These are phyloP conservation scores for Hermaeophaga mercurialis DNA, from an alignment of 2,888 invertebrate species.

Conservation along the genomic window DNA sequence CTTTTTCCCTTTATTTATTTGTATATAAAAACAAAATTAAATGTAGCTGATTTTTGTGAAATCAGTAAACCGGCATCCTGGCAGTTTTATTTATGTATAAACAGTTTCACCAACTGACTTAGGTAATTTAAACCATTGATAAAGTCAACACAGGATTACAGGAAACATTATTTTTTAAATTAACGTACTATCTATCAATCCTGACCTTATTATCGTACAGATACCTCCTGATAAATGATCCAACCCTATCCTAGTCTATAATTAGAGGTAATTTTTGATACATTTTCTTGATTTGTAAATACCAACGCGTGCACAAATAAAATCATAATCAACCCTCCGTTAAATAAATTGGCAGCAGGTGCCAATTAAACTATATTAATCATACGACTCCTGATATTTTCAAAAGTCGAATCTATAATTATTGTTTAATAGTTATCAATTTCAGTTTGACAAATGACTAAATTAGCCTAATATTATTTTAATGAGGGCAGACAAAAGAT, in stretches of 20 bases:
- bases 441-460: conserved; percentile 50
- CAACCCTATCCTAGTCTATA: conserved; percentile 8
- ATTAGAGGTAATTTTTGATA: conserved; percentile 19
- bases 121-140: not conserved
- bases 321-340: conserved; percentile 33
- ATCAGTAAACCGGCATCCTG: too few relatives aligned
- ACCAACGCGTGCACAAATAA: conserved; percentile 34
- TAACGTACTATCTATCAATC: not conserved
- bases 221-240: conserved; percentile 19
- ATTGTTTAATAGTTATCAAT: conserved; percentile 28
- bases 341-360: conserved; percentile 37
- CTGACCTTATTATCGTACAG: conserved; percentile 5
- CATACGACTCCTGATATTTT: conserved; percentile 40
- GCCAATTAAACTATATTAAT: conserved; percentile 43
- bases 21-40: too few relatives aligned
- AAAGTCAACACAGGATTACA: not conserved
- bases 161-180: conserved; percentile 11
- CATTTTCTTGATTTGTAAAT: conserved; percentile 28
- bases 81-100: too few relatives aligned
- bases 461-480: conserved; percentile 51
- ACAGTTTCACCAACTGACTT: not conserved
- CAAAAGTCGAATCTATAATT: conserved; percentile 32
- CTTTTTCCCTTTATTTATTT: too few relatives aligned
- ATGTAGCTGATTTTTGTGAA: too few relatives aligned
- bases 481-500: conserved; percentile 42